These are phyloP conservation scores for Tyrannus savana DNA, from an alignment of 2,113 vertebrate species.

Conservation along the genomic window DNA sequence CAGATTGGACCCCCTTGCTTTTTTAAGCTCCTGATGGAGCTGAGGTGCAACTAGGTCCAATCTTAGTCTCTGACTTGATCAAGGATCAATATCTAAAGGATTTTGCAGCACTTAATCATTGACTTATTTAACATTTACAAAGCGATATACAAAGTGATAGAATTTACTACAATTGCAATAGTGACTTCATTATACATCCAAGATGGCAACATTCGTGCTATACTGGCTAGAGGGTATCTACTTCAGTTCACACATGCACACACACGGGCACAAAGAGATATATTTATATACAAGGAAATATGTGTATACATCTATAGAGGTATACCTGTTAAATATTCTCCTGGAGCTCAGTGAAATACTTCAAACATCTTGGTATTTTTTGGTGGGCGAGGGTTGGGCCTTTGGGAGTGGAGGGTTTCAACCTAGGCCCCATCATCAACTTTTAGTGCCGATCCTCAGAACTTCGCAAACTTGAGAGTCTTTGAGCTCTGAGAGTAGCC, in stretches of 20 bases:
- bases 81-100: neutral
- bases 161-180: neutral
- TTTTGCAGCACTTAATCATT: neutral
- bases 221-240: neutral
- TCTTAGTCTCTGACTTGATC: neutral
- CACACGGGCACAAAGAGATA: neutral
- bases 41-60: neutral
- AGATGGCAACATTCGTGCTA: neutral
- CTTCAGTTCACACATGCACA: neutral
- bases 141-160: neutral
- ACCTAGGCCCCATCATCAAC: neutral
- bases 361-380: neutral
- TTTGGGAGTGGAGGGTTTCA: neutral
- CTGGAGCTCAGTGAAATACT: neutral
- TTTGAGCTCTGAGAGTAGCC: neutral
- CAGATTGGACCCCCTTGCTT: neutral
- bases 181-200: neutral
- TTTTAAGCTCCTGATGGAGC: neutral
- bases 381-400: neutral
- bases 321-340: neutral
- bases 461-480: neutral
- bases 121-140: neutral
- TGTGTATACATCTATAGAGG: neutral
- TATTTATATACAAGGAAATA: neutral
- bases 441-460: neutral